Percentiles rank a stretch among this genome's conserved stretches.
phyloP scores from a whole-genome alignment of 1,140 invertebrate genomes.

The Dreissena rostriformis region DNA sequence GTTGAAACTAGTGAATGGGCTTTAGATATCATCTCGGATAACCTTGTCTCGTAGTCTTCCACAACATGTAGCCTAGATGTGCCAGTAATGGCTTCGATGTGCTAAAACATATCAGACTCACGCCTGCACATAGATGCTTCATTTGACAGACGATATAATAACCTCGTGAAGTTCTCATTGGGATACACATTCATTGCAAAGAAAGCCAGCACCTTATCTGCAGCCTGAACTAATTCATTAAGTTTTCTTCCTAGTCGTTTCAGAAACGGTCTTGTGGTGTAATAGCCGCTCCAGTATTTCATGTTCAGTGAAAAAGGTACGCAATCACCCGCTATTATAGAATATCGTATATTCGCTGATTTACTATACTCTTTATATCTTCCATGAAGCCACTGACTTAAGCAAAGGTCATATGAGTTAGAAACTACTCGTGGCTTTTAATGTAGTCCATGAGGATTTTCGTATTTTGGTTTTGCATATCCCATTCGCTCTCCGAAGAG shows the following conservation, averaged over 20 bases:
- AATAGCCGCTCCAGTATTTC: conserved; percentile 17
- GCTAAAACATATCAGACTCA: too few relatives aligned
- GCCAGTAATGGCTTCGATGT: too few relatives aligned
- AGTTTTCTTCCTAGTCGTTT: conserved; percentile 11
- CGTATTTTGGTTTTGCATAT: conserved; percentile 1
- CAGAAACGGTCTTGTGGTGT: conserved; percentile 19
- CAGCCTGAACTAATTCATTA: conserved; percentile 11
- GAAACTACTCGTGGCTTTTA: neutral
- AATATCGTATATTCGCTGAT: neutral
- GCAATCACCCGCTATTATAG: conserved; percentile 1
- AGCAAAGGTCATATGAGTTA: neutral
- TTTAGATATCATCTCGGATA: too few relatives aligned
- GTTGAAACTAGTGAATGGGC: too few relatives aligned
- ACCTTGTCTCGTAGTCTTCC: too few relatives aligned
- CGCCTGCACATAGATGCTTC: too few relatives aligned
- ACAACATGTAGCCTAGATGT: too few relatives aligned
- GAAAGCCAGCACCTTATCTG: neutral
- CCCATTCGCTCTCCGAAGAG: neutral
- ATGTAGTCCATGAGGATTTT: conserved; percentile 18
- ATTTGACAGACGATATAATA: too few relatives aligned
- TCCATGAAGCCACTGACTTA: neutral
- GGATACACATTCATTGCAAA: neutral
- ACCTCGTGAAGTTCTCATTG: too few relatives aligned
- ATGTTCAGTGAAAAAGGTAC: neutral
- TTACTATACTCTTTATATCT: neutral